Conservation (phyloP, 2,888 invertebrate species). For the Nomada ruficornis region DNA sequence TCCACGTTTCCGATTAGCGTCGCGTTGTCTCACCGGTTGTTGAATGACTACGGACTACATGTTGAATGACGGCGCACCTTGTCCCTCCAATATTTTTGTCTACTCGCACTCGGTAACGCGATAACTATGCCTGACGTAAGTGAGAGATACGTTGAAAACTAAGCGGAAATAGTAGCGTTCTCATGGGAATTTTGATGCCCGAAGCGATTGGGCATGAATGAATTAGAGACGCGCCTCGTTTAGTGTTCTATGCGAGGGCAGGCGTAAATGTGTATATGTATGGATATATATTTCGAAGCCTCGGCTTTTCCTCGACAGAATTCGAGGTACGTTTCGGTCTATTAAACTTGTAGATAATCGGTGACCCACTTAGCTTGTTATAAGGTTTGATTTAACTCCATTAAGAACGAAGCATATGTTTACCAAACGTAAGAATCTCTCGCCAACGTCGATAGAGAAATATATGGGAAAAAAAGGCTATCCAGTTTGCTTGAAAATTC, state of each 20-base stretch:
- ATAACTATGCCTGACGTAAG: constrained; percentile 28
- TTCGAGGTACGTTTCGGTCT: neutral
- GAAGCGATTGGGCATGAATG: neutral
- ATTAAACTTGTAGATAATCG: neutral
- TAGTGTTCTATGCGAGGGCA: too few relatives aligned
- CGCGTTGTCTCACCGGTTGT: constrained; percentile 14
- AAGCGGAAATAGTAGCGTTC: constrained; percentile 15
- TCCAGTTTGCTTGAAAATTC: neutral
- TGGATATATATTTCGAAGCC: neutral
- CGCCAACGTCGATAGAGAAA: neutral
- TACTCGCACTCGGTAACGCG: constrained; percentile 6
- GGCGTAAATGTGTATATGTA: too few relatives aligned
- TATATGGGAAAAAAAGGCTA: too few relatives aligned
- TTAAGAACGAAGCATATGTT: neutral
- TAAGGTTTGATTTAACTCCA: constrained; percentile 3
- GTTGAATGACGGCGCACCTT: neutral
- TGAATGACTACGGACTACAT: neutral
- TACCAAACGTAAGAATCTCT: too few relatives aligned
- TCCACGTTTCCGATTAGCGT: constrained; percentile 3
- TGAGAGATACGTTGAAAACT: neutral
- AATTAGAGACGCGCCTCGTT: neutral
- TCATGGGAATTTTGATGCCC: neutral
- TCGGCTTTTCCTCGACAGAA: neutral
- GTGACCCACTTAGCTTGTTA: neutral
- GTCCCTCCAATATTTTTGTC: neutral